Evolutionary conservation across 2,113 vertebrate genomes (phyloP).

Genomic region (Mus pahari): DNA sequence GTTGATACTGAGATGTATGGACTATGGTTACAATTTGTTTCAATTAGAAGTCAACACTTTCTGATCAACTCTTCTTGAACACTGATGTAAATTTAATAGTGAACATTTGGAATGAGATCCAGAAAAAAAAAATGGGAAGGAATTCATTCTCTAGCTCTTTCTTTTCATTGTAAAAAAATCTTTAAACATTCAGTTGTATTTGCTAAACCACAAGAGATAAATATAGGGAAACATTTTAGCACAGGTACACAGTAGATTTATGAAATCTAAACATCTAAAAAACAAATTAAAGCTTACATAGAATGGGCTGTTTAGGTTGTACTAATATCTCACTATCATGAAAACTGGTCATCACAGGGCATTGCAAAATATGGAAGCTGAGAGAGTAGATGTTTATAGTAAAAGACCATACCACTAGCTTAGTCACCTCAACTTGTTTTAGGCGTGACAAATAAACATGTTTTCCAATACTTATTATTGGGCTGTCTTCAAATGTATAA

Average conservation of each 20-base stretch:
- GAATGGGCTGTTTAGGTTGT: background rate
- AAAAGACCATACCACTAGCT: background rate
- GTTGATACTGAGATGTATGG: background rate
- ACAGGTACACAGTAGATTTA: background rate
- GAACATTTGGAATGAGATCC: background rate
- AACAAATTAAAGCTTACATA: background rate
- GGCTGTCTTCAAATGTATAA: background rate
- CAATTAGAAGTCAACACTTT: background rate
- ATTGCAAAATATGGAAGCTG: background rate
- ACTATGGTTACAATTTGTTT: background rate
- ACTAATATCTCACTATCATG: background rate
- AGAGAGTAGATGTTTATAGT: background rate
- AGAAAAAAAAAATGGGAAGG: background rate
- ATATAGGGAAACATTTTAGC: background rate
- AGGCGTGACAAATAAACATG: background rate
- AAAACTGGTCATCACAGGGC: background rate
- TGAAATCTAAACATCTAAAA: conserved; percentile 23
- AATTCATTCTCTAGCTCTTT: background rate
- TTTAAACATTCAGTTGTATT: background rate
- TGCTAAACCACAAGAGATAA: conserved; percentile 16
- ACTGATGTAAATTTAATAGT: conserved; percentile 18
- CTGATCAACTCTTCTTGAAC: background rate
- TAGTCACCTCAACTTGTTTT: background rate
- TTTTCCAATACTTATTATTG: background rate
- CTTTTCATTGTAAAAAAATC: background rate